phyloP scores from a whole-genome alignment of 1,140 invertebrate species.

The Microplitis mediator region DNA sequence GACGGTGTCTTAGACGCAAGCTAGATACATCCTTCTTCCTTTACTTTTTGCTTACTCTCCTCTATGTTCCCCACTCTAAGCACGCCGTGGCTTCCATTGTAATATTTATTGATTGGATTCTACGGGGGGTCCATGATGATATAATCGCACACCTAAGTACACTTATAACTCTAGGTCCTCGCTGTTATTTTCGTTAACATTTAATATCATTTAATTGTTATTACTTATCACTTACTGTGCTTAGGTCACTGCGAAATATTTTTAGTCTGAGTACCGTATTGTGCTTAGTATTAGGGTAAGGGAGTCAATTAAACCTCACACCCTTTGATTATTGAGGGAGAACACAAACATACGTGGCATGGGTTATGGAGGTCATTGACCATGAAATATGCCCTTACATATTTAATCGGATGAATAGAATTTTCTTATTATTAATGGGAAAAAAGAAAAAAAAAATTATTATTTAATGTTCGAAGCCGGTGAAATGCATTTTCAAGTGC shows the following conservation, averaged over 20 bases:
- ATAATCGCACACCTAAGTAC: background rate
- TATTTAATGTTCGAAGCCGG: too few species aligned
- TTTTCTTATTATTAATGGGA: too few species aligned
- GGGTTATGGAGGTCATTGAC: conserved; percentile 11
- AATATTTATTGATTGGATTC: conserved; percentile 65
- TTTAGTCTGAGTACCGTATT: background rate
- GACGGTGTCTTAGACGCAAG: conserved; percentile 32
- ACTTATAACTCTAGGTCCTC: background rate
- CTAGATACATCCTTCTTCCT: conserved; percentile 33
- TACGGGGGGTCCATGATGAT: conserved; percentile 39
- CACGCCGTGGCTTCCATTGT: conserved; percentile 55
- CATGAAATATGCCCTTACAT: conserved; percentile 14
- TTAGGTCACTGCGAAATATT: too few species aligned
- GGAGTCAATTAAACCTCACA: background rate
- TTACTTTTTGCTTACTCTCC: conserved; percentile 24
- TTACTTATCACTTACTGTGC: too few species aligned
- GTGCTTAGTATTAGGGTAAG: background rate
- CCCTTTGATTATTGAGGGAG: background rate
- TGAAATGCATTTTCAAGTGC: conserved; percentile 17
- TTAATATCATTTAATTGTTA: background rate
- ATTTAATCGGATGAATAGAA: background rate
- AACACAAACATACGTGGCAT: too few species aligned
- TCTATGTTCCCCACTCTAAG: conserved; percentile 34
- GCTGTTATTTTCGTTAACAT: background rate
- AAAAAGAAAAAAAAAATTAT: too few species aligned